Percentiles rank a stretch among this genome's conserved stretches.
Evolutionary conservation across 1,140 invertebrate genomes (phyloP).

Genomic region (Hyphantria cunea): DNA sequence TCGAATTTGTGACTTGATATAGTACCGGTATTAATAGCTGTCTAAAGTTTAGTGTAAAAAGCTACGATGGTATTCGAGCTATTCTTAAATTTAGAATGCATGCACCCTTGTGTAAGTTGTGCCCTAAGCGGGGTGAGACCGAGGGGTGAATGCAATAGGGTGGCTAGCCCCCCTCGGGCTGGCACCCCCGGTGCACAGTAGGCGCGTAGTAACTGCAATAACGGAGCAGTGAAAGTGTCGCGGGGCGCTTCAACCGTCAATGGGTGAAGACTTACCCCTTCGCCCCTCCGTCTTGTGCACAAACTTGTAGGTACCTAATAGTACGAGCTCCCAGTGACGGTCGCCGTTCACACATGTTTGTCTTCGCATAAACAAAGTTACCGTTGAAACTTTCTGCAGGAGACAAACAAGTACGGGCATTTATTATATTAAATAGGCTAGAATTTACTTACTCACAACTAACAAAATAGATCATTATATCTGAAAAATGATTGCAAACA

Average conservation of each 20-base stretch:
- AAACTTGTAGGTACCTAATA: constrained; percentile 75
- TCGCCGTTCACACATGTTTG: constrained; percentile 29
- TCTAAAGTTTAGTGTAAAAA: background rate
- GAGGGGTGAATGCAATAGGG: constrained; percentile 75
- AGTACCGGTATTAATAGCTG: constrained; percentile 5
- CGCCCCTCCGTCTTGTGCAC: constrained; percentile 69
- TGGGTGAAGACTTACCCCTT: constrained; percentile 77
- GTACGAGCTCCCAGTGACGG: constrained; percentile 60
- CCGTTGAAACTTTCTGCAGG: constrained; percentile 12
- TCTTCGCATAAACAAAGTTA: constrained; percentile 23
- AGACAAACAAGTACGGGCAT: constrained; percentile 6
- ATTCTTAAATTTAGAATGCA: constrained; percentile 66
- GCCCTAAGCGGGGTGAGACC: constrained; percentile 54
- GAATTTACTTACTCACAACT: background rate
- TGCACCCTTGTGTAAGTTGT: constrained; percentile 60
- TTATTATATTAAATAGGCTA: background rate
- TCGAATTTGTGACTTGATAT: background rate
- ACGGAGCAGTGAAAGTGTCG: constrained; percentile 80
- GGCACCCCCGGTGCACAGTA: constrained; percentile 52
- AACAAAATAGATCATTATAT: background rate
- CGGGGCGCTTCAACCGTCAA: constrained; percentile 78
- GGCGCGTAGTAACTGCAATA: constrained; percentile 80
- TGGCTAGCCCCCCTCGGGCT: constrained; percentile 48
- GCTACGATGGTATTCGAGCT: constrained; percentile 39
- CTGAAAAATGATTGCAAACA: too few species aligned